Evolutionary conservation across 2,113 vertebrate genomes (phyloP).

Genomic region (Atractosteus spatula): DNA sequence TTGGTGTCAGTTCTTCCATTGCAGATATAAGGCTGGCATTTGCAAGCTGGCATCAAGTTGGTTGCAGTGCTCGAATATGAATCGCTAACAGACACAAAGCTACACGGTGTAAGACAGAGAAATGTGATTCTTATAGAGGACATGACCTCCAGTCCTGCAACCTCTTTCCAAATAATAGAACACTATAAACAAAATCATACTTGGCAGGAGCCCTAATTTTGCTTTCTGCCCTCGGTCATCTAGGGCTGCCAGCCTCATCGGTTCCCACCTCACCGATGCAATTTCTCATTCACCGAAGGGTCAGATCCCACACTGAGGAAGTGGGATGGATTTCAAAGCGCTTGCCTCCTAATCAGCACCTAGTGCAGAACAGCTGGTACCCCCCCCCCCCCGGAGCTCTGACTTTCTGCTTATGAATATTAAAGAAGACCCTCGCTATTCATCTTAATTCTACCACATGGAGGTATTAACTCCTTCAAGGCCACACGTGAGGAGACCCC

Average conservation of each 20-base stretch:
- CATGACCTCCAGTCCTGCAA: not conserved
- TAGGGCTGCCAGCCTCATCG: not conserved
- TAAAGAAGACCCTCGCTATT: not conserved
- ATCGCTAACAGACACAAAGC: no score
- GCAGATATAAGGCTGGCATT: no score
- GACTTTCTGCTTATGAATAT: conserved; percentile 4
- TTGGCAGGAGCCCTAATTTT: conserved; percentile 8
- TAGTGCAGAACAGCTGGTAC: conserved; percentile 9
- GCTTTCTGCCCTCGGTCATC: conserved; percentile 1
- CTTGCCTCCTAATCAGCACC: not conserved
- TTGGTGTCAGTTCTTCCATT: no score
- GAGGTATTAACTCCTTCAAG: not conserved
- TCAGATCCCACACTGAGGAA: conserved; percentile 18
- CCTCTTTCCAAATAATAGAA: not conserved
- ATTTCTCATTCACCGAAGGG: conserved; percentile 12
- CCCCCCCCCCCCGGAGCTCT: not conserved
- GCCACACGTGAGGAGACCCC: no score
- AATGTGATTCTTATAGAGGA: not conserved
- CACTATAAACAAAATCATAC: not conserved
- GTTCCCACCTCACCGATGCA: not conserved
- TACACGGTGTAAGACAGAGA: not conserved
- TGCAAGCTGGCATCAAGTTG: no score
- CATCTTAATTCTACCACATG: not conserved
- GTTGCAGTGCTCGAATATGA: no score
- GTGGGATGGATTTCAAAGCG: conserved; percentile 13